Evolutionary conservation across 2,113 vertebrate species (phyloP), one percentile per base, ranked within the genome.

Genomic region (Gnathonemus echidnorhynchus): DNA sequence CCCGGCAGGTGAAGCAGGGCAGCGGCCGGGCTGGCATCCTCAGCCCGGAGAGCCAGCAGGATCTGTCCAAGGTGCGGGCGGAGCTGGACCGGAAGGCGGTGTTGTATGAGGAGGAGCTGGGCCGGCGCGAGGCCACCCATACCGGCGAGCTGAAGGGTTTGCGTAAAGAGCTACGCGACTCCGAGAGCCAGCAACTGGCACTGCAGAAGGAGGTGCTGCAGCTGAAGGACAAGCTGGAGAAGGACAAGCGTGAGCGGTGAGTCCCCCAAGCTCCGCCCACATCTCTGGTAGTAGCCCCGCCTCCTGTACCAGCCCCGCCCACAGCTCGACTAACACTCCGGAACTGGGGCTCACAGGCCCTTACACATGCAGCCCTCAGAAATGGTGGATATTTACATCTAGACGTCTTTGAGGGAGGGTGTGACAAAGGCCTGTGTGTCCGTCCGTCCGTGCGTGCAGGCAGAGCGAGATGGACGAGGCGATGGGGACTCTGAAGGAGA

Each of bases 31-130:
- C 94, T 0, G 93, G 94, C 0, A 94, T 95, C 1, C 94, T 95
- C 31, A 92, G 96, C 0, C 87, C 93, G 0, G 98, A 98, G 58
- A 97, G 97, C 48, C 98, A 98, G 91, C 98, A 98, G 90, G 98
- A 99, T 91, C 94, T 99, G 93, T 97, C 96, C 86, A 97, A 97
- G 91, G 93, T 97, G 58, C 98, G 96, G 92, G 96, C 97, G 0
- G 98, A 99, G 93, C 97, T 99, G 0, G 98, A 99, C 92, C 98
- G 98, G 93, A 99, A 99, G 92, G 96, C 97, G 50, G 91, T 98
- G 58, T 98, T 97, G 92, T 99, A 98, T 7, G 98, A 99, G 93
- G 98, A 99, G 92, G 98, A 99, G 91, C 88, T 99, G 90, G 95
- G 97, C 88, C 94, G 97, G 27, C 96, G 97, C 8, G 98, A 99